Evolutionary conservation across 2,113 vertebrate genomes (phyloP).

Genomic region (Pandion haliaetus): DNA sequence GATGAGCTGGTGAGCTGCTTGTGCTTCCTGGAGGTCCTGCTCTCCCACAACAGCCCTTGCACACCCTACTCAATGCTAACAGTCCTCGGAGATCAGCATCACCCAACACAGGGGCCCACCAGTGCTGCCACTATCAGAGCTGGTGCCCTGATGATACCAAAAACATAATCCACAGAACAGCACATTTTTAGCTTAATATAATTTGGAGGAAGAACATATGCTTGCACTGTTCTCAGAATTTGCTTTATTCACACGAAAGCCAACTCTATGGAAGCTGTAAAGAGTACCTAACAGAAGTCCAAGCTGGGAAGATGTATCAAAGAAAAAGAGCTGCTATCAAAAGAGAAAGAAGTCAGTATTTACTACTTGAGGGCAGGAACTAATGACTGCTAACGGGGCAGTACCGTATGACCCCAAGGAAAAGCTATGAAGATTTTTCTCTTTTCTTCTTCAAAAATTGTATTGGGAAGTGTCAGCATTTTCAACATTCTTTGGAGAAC

Average conservation of each 20-base stretch:
- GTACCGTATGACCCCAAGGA: background rate
- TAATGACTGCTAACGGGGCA: background rate
- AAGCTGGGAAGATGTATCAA: background rate
- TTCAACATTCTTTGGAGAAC: background rate
- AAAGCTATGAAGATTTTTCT: background rate
- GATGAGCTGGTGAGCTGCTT: rapidly evolving
- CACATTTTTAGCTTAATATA: background rate
- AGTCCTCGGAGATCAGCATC: background rate
- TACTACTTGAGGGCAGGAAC: background rate
- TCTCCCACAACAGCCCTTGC: background rate
- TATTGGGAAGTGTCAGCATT: background rate
- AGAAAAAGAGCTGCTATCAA: background rate
- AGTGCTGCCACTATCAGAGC: background rate
- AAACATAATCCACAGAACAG: background rate
- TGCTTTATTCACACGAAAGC: background rate
- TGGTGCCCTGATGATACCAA: background rate
- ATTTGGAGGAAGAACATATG: background rate
- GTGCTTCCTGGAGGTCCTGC: background rate
- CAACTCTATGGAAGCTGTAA: background rate
- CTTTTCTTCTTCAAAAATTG: background rate
- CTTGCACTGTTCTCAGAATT: background rate
- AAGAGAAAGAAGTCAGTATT: background rate
- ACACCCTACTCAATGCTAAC: background rate
- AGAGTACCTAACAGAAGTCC: background rate
- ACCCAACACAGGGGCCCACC: background rate